A percentile compares a stretch with the other conserved stretches of the same genome.
phyloP scores from a whole-genome alignment of 2,113 vertebrate species.

The Petaurus breviceps region DNA sequence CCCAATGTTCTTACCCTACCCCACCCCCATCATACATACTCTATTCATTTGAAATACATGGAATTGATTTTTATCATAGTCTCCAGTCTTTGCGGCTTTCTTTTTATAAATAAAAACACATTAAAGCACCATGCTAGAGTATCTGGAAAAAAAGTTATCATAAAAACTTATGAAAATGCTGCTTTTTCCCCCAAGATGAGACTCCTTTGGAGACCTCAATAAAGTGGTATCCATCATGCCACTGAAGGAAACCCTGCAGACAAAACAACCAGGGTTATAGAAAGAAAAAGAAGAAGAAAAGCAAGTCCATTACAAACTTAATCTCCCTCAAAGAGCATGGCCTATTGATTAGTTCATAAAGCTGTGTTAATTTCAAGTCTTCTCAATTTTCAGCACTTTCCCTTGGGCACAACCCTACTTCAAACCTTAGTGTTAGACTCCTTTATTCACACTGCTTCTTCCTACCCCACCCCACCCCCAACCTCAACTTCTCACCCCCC shows the following conservation, averaged over 20 bases:
- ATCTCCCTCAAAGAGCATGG: constrained; percentile 56
- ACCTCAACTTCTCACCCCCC: constrained; percentile 43
- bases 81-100: not conserved
- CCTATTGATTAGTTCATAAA: constrained; percentile 70
- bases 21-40: not conserved
- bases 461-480: constrained; percentile 18
- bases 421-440: constrained; percentile 55
- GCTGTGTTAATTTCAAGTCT: constrained; percentile 72
- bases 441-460: constrained; percentile 44
- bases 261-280: constrained; percentile 56
- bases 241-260: constrained; percentile 61
- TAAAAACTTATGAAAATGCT: not conserved
- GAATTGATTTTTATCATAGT: not conserved
- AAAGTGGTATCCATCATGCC: constrained; percentile 55
- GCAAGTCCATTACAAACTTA: constrained; percentile 66
- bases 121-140: no score
- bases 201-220: constrained; percentile 67
- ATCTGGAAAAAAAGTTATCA: not conserved
- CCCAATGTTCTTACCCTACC: not conserved
- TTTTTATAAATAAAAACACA: not conserved
- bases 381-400: constrained; percentile 67
- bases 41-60: not conserved
- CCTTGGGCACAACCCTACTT: constrained; percentile 72
- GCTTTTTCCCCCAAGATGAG: constrained; percentile 49
- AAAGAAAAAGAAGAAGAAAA: constrained; percentile 53